Base-by-base conservation (phyloP, 2,797 vertebrate genomes). In the Enteromius afrohamiltoni region DNA sequence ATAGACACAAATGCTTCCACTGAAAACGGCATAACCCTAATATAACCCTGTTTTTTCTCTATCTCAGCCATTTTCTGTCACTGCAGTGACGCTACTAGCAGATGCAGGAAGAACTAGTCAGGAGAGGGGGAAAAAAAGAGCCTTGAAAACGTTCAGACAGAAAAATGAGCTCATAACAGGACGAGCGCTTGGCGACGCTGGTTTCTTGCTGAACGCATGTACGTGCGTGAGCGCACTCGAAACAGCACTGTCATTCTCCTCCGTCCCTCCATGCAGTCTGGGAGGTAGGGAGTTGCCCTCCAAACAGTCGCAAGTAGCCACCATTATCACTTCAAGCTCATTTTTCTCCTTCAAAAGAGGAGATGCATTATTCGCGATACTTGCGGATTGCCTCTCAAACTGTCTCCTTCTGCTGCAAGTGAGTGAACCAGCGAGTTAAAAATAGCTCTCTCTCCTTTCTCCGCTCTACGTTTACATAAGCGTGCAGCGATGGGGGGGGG, bases 391-490 rank as follows among this genome's bases (percentile, higher is more conserved):
- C 68, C 83, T 80, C 34, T 78, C 77, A 58, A 60, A 85, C 78
- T 10, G 67, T 83, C 40, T 86, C 81, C 87, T 84, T 37, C 76
- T 83, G 62, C 62, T 83, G 51, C 29, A 69, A 82, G 49, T 79
- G 75, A 79, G 68, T 47, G 78, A 81, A 67, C 49, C 78, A 86
- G 78, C 82, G 89, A 86, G 90, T 92, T 96, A 95, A 95, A 96
- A 96, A 96, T 95, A 96, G 92, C 90, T 87, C 90, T 92, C 90
- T 58, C 77, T 76, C 79, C 58, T 73, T 21, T 85, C 84, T 83
- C 79, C 19, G 37, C 80, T 65, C 79, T 76, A 65, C 51, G 93
- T 95, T 96, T 95, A 93, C 93, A 95, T 91, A 94, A 96, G 93
- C 90, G 87, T 93, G 91, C 87, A 79, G 92, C 11, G 14, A 34